Evolutionary conservation across 2,113 vertebrate genomes (phyloP), one percentile per base, ranked within the genome.

Genomic region (Plotosus lineatus): DNA sequence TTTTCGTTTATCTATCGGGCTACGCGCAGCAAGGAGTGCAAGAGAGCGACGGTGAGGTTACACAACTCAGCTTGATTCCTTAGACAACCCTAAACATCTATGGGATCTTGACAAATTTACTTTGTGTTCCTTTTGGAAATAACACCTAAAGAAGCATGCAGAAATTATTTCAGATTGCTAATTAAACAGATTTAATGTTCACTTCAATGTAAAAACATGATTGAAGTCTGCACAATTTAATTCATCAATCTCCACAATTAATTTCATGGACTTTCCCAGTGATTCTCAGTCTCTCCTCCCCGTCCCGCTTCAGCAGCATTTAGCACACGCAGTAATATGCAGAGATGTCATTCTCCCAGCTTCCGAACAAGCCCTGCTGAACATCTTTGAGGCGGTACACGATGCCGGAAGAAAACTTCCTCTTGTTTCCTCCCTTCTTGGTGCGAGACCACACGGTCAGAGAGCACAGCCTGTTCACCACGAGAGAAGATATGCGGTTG

Each of bases 341-440:
- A 0, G 88, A 82, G 89, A 94, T 94, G 80, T 84, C n/a, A 0
- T 94, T 0, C 42, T 94, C 14, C 94, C 95, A 95, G 88, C 85
- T 0, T 0, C 89, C 40, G 0, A 95, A 68, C 46, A 94, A 0
- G 2, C 94, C 94, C 19, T 42, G 23, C 1, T 55, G 36, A 78
- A 86, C 83, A 31, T 95, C 94, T n/a, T 88, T 88, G 4, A 95
- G 88, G 10, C 92, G 90, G 0, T 92, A 92, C 72, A 87, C 85
- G 2, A 82, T 17, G 0, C 90, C 91, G n/a, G 86, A 53, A 0
- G 2, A 0, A 58, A 95, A 95, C 15, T 36, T 84, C 26, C 2
- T 86, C 0, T 21, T 80, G 0, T 36, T 65, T 0, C 95, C 94
- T 0, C 0, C 0, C 85, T 95, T 95, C 63, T 86, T 91, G 0